These are phyloP conservation scores for Rhabditoides inermis DNA, from an alignment of 2,888 invertebrate species.

Conservation along the genomic window DNA sequence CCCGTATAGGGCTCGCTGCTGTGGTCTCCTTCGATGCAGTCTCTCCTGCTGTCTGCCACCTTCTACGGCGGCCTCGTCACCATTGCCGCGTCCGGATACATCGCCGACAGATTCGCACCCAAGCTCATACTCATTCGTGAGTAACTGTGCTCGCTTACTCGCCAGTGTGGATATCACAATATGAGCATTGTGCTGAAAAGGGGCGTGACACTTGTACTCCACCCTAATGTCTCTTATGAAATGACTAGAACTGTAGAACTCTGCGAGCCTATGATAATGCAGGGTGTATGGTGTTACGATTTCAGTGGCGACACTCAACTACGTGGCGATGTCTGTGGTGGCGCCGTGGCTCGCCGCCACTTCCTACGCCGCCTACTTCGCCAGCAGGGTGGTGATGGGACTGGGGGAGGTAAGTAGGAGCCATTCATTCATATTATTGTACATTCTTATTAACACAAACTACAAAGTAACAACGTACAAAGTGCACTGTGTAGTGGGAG, in stretches of 20 bases:
- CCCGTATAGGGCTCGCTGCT: slow-evolving; percentile 32
- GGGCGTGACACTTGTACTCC: no score
- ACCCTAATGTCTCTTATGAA: no score
- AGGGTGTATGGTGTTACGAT: neutral
- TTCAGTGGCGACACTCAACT: slow-evolving; percentile 18
- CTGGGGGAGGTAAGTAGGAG: slow-evolving; percentile 38
- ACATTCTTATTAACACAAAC: no score
- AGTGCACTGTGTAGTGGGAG: no score
- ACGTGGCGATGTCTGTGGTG: slow-evolving; percentile 18
- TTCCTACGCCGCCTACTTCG: slow-evolving; percentile 25
- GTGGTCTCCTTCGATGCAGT: slow-evolving; percentile 34
- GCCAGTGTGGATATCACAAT: neutral
- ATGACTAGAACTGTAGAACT: no score
- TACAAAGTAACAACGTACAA: no score
- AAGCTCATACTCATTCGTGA: slow-evolving; percentile 26
- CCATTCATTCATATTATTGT: no score
- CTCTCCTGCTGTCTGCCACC: slow-evolving; percentile 30
- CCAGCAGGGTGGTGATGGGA: slow-evolving; percentile 34
- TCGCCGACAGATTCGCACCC: slow-evolving; percentile 38
- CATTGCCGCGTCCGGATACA: slow-evolving; percentile 21
- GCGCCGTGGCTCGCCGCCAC: slow-evolving; percentile 27
- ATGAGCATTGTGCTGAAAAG: neutral
- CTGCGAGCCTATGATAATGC: neutral
- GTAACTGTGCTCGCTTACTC: neutral
- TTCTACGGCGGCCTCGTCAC: slow-evolving; percentile 41